Base-by-base conservation (phyloP, 2,797 vertebrate species). In the Phyllotis vaccarum region DNA sequence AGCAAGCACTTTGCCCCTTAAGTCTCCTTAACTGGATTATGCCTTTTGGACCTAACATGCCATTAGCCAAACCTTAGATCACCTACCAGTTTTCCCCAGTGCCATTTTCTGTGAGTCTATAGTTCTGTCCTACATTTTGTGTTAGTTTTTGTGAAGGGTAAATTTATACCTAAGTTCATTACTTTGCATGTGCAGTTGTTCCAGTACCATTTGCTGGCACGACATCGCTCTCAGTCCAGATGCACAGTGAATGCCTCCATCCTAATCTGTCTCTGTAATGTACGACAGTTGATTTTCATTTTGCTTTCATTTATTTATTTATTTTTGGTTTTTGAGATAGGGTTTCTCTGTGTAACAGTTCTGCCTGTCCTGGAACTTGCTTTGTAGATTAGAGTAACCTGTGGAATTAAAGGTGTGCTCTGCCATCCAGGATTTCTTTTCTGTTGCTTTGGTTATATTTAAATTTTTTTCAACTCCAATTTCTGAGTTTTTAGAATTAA, bases 401-500 rank as follows among this genome's bases (percentile, higher is more conserved):
- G 24, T n/a, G n/a, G 58, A 16, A 34, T 83, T 82, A 83, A 60
- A 82, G 81, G 27, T 6, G 29, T 31, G 27, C 37, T 10, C 37
- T 16, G 24, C 24, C 6, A 46, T 83, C 37, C 58, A 46, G 27
- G 56, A 24, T 81, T 37, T 21, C 54, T 83, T 58, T 58, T 81
- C 49, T 78, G 56, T 64, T 93, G 80, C 58, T 19, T 83, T n/a
- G 75, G 17, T 86, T 86, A 64, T 78, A 83, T 43, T 86, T 60
- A 56, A 46, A 76, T 43, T 83, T 9, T n/a, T 2, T 16, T 29
- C 9, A 6, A 5, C 66, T 56, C 29, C 37, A 52, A 60, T 75
- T 95, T 95, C 90, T 86, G 89, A 0, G n/a, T 46, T 91, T 46
- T 95, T 85, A 5, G 49, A 85, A 66, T 83, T 31, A 52, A 49